phyloP scores from a whole-genome alignment of 2,113 vertebrate genomes.

The Nothocercus nigrocapillus region DNA sequence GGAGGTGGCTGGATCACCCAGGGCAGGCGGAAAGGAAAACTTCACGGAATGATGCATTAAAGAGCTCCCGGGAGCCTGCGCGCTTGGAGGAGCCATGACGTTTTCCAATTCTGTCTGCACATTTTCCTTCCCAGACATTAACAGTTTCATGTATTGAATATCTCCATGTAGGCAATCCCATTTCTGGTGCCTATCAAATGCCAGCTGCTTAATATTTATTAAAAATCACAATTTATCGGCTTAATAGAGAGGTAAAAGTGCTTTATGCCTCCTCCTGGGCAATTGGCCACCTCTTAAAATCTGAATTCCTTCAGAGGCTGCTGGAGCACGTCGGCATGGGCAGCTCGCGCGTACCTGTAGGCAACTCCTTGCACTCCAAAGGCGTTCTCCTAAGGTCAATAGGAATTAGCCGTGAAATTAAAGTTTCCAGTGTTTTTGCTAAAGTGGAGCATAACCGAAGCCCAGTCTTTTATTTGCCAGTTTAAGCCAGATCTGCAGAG shows the following conservation, averaged over 20 bases:
- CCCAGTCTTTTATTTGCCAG: background rate
- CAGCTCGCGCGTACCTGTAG: background rate
- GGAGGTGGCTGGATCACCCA: background rate
- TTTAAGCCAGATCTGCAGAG: slow-evolving; percentile 3
- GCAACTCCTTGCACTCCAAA: background rate
- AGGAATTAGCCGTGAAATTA: slow-evolving; percentile 54
- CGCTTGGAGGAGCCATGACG: rapidly evolving
- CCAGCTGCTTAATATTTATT: background rate
- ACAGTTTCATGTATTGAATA: rapidly evolving
- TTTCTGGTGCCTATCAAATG: background rate
- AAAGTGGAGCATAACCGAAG: background rate
- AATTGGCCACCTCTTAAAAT: background rate
- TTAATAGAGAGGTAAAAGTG: background rate
- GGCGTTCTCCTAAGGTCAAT: slow-evolving; percentile 4
- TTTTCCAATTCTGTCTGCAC: background rate
- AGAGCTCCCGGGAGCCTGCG: background rate
- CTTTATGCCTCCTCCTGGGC: background rate
- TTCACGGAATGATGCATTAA: rapidly evolving
- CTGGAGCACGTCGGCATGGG: rapidly evolving
- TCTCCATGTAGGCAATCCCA: rapidly evolving
- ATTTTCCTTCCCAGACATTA: background rate
- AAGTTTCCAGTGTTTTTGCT: background rate
- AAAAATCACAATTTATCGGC: background rate
- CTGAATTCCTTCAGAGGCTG: background rate
- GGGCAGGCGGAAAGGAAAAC: background rate